Evolutionary conservation across 2,797 vertebrate species (phyloP), one percentile per base, ranked within the genome.

Genomic region (Picus viridis): DNA sequence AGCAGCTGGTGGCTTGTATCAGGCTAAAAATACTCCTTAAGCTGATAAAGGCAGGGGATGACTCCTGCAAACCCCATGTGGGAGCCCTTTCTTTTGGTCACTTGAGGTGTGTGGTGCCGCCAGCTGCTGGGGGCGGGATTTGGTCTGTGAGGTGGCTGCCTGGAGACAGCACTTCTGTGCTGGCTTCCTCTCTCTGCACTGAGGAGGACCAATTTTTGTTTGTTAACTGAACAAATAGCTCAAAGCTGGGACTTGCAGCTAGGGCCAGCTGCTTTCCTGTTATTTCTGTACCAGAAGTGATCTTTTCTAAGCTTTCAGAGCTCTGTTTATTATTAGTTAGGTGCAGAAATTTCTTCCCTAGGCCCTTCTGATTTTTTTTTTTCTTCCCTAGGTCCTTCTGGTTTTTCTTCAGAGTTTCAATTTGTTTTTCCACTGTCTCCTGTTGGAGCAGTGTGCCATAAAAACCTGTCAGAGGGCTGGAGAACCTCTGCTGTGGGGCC

Each of bases 261-360:
- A 58, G 45, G 61, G 32, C 71, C 16, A 39, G 23, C 45, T 9
- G 3, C 30, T 74, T 85, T 69, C 17, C 16, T 62, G 30, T 17
- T 26, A n/a, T 8, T 79, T 62, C 32, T 56, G 2, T 23, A 4
- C 36, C n/a, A 9, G 17, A 86, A 63, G 10, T 0, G 0, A 16
- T 27, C 29, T 82, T 73, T 78, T 79, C 24, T 26, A 26, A 59
- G 56, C 26, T 73, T 57, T 62, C 29, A 17, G 34, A 62, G 24
- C 54, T 49, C 9, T 20, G 65, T 88, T 19, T 82, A 27, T 11
- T 43, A 34, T 47, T 41, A 62, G 59, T 23, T 47, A 3, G 27
- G 4, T n/a, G 13, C 24, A 45, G 47, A 67, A 78, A 18, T 86
- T 86, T 51, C 27, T 29, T 54, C 22, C 23, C 22, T 49, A 7